Evolutionary conservation across 2,888 invertebrate genomes (phyloP).

Genomic region (Dicyrtoma fusca): DNA sequence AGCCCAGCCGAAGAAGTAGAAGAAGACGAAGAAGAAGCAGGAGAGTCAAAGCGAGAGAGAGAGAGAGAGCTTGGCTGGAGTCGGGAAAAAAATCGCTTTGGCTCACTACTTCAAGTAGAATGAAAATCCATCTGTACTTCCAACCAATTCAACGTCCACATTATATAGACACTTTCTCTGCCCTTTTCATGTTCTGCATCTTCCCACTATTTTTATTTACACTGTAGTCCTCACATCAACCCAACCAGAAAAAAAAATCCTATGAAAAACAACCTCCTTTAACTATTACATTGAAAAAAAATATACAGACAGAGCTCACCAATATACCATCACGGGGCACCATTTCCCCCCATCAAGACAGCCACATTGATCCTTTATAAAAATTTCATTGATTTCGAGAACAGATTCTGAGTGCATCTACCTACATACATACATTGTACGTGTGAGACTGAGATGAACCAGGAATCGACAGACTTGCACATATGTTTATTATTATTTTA

Average conservation of each 20-base stretch:
- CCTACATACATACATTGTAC: too few relatives aligned
- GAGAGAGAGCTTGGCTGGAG: conserved; percentile 25
- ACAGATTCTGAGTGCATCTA: too few relatives aligned
- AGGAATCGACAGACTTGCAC: too few relatives aligned
- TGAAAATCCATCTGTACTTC: conserved; percentile 40
- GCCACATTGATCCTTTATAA: too few relatives aligned
- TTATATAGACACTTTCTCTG: conserved; percentile 38
- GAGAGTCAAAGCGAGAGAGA: background rate
- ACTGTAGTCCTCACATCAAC: conserved; percentile 10
- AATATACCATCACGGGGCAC: too few relatives aligned
- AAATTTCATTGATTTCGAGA: too few relatives aligned
- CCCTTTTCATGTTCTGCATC: conserved; percentile 39
- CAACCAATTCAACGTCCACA: conserved; percentile 4
- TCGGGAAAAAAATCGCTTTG: conserved; percentile 32
- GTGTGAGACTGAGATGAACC: too few relatives aligned
- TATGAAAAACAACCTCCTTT: conserved; percentile 22
- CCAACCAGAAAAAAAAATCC: background rate
- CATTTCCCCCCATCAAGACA: too few relatives aligned
- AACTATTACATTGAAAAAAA: background rate
- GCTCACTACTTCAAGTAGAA: conserved; percentile 35
- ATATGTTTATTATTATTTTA: too few relatives aligned
- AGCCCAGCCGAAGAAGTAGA: background rate
- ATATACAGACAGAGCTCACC: too few relatives aligned
- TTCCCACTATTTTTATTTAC: conserved; percentile 35
- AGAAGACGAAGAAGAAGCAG: background rate